Evolutionary conservation across 1,140 invertebrate species (phyloP), one percentile per base, ranked within the genome.

Genomic region (Tenebrio molitor): DNA sequence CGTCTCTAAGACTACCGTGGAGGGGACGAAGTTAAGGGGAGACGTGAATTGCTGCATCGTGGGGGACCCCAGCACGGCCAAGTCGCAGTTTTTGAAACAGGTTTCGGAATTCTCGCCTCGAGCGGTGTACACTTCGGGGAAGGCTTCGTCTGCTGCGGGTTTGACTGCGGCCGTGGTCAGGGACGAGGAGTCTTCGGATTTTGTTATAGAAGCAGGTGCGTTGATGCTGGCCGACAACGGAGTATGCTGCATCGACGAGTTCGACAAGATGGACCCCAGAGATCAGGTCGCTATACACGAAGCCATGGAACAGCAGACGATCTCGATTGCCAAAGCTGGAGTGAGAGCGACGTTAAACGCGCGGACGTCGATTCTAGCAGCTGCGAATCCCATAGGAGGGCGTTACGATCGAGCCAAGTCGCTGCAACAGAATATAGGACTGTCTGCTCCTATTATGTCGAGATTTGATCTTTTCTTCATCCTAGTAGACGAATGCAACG

Each of bases 281-380:
- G 98, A 99, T 88, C 97, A 99, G 84, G 97, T 99, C 3, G 98
- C 98, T 19, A 99, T 99, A 81, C 98, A 99, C 84, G 98, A 99
- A 87, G 98, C 98, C 46, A 99, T 99, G 98, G 98, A 99, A 89
- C 98, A 99, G 82, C 98, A 99, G 85, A 99, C 98, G 0, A 99
- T 99, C 80, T 98, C 97, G 0, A 91, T 99, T 63, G 97, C 98
- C 0, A 99, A 99, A 86, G 98, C 98, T 65, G 98, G 98, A 98
- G 96, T 99, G 0, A 91, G 97, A 81, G 96, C 98, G 0, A 99
- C 98, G 0, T 85, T 99, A 10, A 99, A 99, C 87, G 98, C 98
- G 0, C 86, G 97, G 58, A 98, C 98, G 0, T 99, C 97, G 0
- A 99, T 99, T 78, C 84, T 99, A 41, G 98, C 98, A 0, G 98